phyloP scores from a whole-genome alignment of 2,113 vertebrate species.

The Martes martes region DNA sequence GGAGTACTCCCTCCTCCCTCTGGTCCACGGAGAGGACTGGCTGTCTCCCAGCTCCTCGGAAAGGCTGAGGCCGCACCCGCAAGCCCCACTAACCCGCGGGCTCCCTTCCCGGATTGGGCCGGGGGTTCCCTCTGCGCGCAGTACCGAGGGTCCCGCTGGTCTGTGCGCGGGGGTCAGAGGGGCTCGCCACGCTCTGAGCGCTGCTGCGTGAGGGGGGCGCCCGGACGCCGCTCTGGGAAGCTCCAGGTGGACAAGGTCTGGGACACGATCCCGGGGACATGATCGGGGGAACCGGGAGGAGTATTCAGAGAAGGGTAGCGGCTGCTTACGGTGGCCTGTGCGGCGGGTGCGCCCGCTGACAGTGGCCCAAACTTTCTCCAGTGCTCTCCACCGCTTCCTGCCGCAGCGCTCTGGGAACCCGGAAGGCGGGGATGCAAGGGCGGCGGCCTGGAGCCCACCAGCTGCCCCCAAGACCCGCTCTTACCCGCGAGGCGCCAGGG shows the following conservation, averaged over 20 bases:
- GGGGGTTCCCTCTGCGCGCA: not conserved
- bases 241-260: not conserved
- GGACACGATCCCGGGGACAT: not conserved
- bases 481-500: not conserved
- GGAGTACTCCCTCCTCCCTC: not conserved
- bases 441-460: not conserved
- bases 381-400: not conserved
- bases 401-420: not conserved
- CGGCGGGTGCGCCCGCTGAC: not conserved
- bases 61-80: not conserved
- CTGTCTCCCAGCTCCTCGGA: not conserved
- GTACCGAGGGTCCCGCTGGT: rapidly evolving
- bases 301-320: not conserved
- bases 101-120: no score
- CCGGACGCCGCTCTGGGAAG: not conserved
- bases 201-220: not conserved
- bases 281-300: not conserved
- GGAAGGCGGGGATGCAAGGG: not conserved
- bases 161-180: rapidly evolving
- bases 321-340: not conserved
- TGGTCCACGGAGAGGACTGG: not conserved
- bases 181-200: not conserved
- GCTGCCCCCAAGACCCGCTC: not conserved
- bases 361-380: conserved; percentile 54
- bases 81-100: rapidly evolving